A percentile compares a stretch with the other conserved stretches of the same genome.
phyloP scores from a whole-genome alignment of 2,113 vertebrate species.

The Noctilio leporinus region DNA sequence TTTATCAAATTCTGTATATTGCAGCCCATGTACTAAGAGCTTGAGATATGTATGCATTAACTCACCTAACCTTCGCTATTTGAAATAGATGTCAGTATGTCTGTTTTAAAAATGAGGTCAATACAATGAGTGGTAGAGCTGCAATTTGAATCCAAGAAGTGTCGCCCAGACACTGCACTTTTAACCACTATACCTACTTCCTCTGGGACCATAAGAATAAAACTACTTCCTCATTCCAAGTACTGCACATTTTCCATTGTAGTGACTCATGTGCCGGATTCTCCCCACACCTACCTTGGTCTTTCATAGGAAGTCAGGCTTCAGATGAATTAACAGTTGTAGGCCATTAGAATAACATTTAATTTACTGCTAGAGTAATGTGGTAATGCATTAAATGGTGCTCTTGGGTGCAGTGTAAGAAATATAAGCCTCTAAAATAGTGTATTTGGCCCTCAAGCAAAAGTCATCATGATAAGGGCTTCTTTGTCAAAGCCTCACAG shows the following conservation, averaged over 20 bases:
- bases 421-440: conserved; percentile 16
- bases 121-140: background rate
- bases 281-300: background rate
- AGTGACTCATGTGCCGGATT: background rate
- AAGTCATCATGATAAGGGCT: background rate
- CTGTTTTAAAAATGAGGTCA: background rate
- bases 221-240: background rate
- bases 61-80: background rate
- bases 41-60: background rate
- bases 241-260: background rate
- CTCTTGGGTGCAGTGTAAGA: background rate
- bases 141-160: background rate
- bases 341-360: background rate
- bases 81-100: background rate
- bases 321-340: background rate
- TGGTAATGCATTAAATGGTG: background rate
- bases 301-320: background rate
- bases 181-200: background rate
- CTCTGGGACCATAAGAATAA: background rate
- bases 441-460: background rate
- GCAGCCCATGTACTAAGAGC: background rate
- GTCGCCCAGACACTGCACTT: background rate
- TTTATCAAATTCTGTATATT: background rate
- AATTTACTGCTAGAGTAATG: background rate
- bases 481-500: background rate